A percentile compares a stretch with the other conserved stretches of the same genome.
Evolutionary conservation across 2,888 invertebrate species (phyloP).

Genomic region (Oscheius myriophilus): DNA sequence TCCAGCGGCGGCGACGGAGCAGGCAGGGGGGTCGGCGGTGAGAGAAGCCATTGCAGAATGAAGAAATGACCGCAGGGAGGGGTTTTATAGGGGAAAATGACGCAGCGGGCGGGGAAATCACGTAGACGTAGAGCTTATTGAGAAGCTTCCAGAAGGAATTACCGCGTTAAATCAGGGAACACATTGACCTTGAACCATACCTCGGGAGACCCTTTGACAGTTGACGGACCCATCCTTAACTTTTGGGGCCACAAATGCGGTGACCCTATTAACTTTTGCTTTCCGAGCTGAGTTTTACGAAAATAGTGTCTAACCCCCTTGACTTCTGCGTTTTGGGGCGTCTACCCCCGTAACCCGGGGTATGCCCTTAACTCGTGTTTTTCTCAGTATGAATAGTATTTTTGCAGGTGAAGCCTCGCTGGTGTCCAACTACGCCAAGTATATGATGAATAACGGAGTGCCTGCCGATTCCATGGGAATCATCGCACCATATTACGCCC

Average conservation of each 20-base stretch:
- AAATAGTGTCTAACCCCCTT: too few species aligned
- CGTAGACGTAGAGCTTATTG: too few species aligned
- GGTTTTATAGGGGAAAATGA: too few species aligned
- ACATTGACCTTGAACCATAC: too few species aligned
- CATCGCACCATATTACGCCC: slow-evolving; percentile 48
- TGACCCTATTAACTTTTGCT: too few species aligned
- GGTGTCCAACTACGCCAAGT: slow-evolving; percentile 32
- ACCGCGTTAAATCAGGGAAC: too few species aligned
- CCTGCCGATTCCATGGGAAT: slow-evolving; percentile 37
- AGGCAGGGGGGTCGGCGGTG: slow-evolving; percentile 21
- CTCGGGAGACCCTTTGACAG: too few species aligned
- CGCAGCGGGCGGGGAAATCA: neutral
- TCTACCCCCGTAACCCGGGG: neutral
- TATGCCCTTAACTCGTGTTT: neutral
- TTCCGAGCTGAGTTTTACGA: too few species aligned
- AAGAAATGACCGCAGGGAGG: too few species aligned
- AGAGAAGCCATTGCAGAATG: neutral
- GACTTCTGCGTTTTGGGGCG: neutral
- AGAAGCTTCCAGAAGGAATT: too few species aligned
- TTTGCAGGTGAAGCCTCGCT: slow-evolving; percentile 40
- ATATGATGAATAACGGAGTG: slow-evolving; percentile 33
- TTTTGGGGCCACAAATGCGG: too few species aligned
- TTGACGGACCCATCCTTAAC: too few species aligned
- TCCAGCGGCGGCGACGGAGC: slow-evolving; percentile 1
- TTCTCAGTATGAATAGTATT: neutral